Percentiles rank a stretch among this genome's conserved stretches.
Conservation (phyloP, 2,797 vertebrate genomes). For the Crotalus adamanteus region DNA sequence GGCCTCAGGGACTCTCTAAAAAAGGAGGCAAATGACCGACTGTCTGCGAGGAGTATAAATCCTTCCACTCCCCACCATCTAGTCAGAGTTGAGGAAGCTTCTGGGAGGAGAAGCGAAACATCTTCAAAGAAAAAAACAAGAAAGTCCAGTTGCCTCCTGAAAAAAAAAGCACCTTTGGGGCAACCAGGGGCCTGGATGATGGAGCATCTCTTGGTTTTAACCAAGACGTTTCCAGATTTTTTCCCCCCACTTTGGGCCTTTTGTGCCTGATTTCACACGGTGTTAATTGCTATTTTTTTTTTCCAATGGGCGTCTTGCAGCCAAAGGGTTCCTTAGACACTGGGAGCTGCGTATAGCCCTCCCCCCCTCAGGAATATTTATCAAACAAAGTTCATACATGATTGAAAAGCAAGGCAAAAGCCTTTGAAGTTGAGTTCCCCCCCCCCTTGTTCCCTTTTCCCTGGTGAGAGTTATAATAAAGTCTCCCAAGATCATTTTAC, state of each 20-base stretch:
- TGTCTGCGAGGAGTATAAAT: too few relatives aligned
- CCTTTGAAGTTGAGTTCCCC: background rate
- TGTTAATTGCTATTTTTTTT: background rate
- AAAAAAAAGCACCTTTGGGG: background rate
- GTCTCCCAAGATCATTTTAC: constrained; percentile 6
- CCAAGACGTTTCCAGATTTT: too few relatives aligned
- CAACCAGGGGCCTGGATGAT: background rate
- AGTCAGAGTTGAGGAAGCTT: background rate
- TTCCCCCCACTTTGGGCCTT: background rate
- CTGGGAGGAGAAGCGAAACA: background rate
- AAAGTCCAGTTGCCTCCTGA: background rate
- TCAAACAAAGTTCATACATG: background rate
- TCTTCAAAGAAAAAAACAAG: too few relatives aligned
- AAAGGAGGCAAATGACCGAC: too few relatives aligned
- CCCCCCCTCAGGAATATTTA: constrained; percentile 17
- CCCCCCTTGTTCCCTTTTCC: too few relatives aligned
- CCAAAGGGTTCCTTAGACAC: background rate
- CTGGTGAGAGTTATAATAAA: background rate
- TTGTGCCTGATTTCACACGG: background rate
- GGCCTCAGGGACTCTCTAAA: too few relatives aligned
- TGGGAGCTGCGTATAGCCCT: background rate
- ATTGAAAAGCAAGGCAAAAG: background rate
- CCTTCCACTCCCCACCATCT: too few relatives aligned
- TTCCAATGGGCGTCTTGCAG: background rate
- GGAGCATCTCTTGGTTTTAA: background rate